Evolutionary conservation across 2,888 invertebrate species (phyloP), one percentile per base, ranked within the genome.

Genomic region (Marasmarcha lunaedactyla): DNA sequence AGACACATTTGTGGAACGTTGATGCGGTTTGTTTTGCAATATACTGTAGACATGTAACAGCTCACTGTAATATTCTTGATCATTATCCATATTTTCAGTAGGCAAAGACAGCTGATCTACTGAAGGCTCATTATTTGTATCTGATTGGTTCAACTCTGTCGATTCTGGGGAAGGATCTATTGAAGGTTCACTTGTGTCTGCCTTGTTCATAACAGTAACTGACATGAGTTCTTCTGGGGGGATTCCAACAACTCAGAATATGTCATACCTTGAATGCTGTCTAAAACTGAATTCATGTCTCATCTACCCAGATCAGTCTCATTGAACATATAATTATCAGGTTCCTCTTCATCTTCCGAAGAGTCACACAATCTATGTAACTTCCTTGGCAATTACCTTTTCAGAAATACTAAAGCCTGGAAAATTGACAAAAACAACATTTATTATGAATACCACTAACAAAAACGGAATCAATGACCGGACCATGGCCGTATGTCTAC

Each of bases 31-130:
- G 30, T 40, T 40, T 30, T 40, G 39, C 7, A 40, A 30, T 36
- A 14, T 33, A 26, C 40, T 41, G 36, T 37, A 41, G 25, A 37
- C 37, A 30, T 41, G 40, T 33, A 41, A 37, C 37, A 41, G 20
- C 33, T 41, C 40, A 5, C 40, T 41, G 33, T 41, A 37, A 41
- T 37, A 37, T 37, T 40, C 40, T 40, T 40, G 35, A 35, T 26
- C 40, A 40, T 40, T 40, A 26, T 40, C 40, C 13, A 40, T 33
- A 14, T 39, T 39, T 35, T 39, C 33, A 15, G 34, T 25, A 33
- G 40, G 37, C 36, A 37, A 36, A 33, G 33, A 36, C 30, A 33
- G 36, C 36, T 27, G 20, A 36, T 36, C 7, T 20, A 20, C 7
- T 20, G 3, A 7, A 20, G 20, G 20, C 20, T 20, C 20, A 7